Percentiles rank a stretch among this genome's conserved stretches.
These are phyloP conservation scores for Megamerina dolium DNA, from an alignment of 2,888 invertebrate genomes.

Conservation along the genomic window DNA sequence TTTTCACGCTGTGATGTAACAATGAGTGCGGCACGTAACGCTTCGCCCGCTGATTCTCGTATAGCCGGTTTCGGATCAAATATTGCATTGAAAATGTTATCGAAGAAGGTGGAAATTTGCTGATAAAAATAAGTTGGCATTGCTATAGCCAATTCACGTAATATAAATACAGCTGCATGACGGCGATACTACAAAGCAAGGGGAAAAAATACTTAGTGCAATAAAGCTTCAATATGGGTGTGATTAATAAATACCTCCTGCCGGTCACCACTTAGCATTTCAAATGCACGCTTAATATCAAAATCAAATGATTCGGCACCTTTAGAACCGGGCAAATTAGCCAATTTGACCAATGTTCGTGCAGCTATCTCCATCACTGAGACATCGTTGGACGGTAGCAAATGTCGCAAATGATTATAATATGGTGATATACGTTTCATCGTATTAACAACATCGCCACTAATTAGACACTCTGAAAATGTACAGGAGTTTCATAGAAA, in stretches of 20 bases:
- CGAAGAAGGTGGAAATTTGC: constrained; percentile 88
- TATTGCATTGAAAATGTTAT: constrained; percentile 85
- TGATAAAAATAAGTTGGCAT: constrained; percentile 98
- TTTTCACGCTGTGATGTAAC: constrained; percentile 94
- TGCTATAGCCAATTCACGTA: constrained; percentile 88
- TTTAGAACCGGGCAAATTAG: constrained; percentile 85
- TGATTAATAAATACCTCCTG: constrained; percentile 57
- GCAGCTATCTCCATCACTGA: constrained; percentile 95
- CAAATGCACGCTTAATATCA: constrained; percentile 92
- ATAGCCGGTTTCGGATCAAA: constrained; percentile 87
- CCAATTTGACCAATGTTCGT: constrained; percentile 88
- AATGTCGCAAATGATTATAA: constrained; percentile 84
- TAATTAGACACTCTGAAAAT: constrained; percentile 78
- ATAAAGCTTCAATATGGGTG: neutral
- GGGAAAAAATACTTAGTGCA: constrained; percentile 2
- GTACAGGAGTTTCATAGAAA: constrained; percentile 2
- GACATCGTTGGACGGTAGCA: constrained; percentile 84
- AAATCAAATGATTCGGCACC: constrained; percentile 97
- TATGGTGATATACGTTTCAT: constrained; percentile 85
- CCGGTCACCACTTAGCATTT: constrained; percentile 87
- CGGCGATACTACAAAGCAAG: constrained; percentile 60
- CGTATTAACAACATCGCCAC: constrained; percentile 87
- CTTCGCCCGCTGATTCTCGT: constrained; percentile 88
- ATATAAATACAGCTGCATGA: constrained; percentile 85
- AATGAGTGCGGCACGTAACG: constrained; percentile 87